Evolutionary conservation across 1,140 invertebrate species (phyloP), one percentile per base, ranked within the genome.

Genomic region (Zophobas atratus): DNA sequence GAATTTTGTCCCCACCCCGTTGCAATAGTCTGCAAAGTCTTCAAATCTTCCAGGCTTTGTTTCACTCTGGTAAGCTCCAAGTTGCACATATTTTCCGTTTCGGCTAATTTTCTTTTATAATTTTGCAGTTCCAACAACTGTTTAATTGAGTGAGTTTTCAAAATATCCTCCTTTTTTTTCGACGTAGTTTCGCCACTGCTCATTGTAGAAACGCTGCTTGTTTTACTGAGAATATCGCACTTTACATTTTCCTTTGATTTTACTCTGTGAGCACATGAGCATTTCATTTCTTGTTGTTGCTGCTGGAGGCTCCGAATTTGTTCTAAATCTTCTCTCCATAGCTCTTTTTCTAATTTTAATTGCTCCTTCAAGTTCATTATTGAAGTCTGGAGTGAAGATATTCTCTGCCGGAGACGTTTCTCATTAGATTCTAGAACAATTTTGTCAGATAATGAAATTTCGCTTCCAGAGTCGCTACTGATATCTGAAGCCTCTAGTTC

Each of bases 71-170:
- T 80, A 48, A 90, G 80, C 82, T 90, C 89, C 76, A 89, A 85
- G 79, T 89, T 89, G 81, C 88, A 89, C 85, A 89, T 88, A 82
- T 89, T 90, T 85, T 90, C 88, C 2, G 89, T 87, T 85, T 90
- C 88, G 36, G 89, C 72, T 48, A 89, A 81, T 76, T 88, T 87
- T 8, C 87, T 60, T 79, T 86, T 87, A 77, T 87, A 90, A 76
- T 88, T 87, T 81, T 87, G 87, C 20, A 87, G 82, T 38, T 88
- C 82, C 82, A 89, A 88, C n/a, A 53, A 34, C 1, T 77, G 46
- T 67, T 67, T 67, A 0, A 67, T 67, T 1, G 60, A 67, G n/a
- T 67, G 60, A 0, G 60, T 32, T 38, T 55, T 56, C 63, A 32
- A 63, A 20, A 75, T 32, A 39, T 75, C n/a, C 36, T 41, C 36